Evolutionary conservation across 2,797 vertebrate species (phyloP).

Genomic region (Pagetopsis macropterus): DNA sequence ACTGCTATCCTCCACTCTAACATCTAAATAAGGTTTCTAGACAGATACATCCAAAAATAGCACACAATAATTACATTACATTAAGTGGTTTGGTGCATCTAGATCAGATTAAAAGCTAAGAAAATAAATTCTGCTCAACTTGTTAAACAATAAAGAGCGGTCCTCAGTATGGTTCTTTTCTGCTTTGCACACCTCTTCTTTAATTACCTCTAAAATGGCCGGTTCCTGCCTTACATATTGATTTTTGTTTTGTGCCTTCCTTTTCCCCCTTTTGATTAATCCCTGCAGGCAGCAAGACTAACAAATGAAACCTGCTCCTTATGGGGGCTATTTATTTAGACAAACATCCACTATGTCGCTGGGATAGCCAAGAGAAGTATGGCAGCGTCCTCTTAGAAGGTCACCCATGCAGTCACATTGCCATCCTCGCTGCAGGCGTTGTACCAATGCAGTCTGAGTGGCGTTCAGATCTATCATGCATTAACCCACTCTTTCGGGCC

Average conservation of each 20-base stretch:
- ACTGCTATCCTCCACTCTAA: constrained; percentile 4
- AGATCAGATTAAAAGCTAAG: constrained; percentile 27
- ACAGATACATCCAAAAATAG: constrained; percentile 13
- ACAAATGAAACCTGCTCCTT: constrained; percentile 74
- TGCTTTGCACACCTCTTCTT: constrained; percentile 43
- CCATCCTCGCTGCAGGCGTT: constrained; percentile 39
- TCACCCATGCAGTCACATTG: constrained; percentile 45
- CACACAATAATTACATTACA: constrained; percentile 27
- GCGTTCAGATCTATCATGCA: constrained; percentile 60
- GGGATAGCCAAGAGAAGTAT: constrained; percentile 49
- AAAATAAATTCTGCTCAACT: constrained; percentile 12
- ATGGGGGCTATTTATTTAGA: constrained; percentile 67
- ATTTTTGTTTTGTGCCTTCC: constrained; percentile 73
- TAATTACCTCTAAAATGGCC: constrained; percentile 74
- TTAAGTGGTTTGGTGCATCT: constrained; percentile 25
- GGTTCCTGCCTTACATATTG: constrained; percentile 68
- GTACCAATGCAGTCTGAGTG: constrained; percentile 41
- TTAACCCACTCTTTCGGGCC: constrained; percentile 55
- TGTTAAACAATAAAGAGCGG: constrained; percentile 7
- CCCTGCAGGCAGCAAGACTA: constrained; percentile 59
- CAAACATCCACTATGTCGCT: constrained; percentile 54
- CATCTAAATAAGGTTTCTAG: constrained; percentile 21
- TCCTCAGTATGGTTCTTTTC: constrained; percentile 16
- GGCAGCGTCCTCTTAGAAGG: constrained; percentile 63
- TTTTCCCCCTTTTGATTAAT: constrained; percentile 67